Conservation (phyloP, 2,113 vertebrate species). For the Clarias magur region DNA sequence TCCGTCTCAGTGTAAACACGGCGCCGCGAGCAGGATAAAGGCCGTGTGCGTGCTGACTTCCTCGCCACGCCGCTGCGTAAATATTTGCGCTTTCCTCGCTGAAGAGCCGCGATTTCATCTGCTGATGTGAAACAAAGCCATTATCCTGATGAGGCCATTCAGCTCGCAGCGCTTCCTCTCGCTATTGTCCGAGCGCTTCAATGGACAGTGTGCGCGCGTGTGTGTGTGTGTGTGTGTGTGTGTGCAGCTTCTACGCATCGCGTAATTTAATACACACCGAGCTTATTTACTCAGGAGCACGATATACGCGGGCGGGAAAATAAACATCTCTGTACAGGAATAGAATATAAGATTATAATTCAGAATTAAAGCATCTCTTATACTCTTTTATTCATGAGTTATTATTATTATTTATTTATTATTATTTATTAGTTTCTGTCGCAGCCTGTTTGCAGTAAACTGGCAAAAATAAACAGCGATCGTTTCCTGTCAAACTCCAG, state of each 20-base stretch:
- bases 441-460: too few species aligned
- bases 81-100: conserved; percentile 69
- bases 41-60: conserved; percentile 51
- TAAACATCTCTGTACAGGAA: background rate
- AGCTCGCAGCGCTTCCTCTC: conserved; percentile 36
- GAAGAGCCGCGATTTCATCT: conserved; percentile 61
- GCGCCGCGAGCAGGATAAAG: conserved; percentile 52
- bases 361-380: background rate
- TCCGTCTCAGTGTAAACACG: background rate
- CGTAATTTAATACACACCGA: background rate
- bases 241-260: background rate
- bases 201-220: conserved; percentile 8
- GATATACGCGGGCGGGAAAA: background rate
- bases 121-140: conserved; percentile 68
- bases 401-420: background rate
- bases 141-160: conserved; percentile 59
- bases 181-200: conserved; percentile 21
- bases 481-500: too few species aligned
- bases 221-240: too few species aligned
- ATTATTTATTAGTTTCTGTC: background rate
- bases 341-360: background rate
- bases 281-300: background rate
- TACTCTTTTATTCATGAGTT: too few species aligned
- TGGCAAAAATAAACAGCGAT: too few species aligned
- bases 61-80: conserved; percentile 60